Evolutionary conservation across 2,888 invertebrate genomes (phyloP).

Genomic region (Corythucha ciliata): DNA sequence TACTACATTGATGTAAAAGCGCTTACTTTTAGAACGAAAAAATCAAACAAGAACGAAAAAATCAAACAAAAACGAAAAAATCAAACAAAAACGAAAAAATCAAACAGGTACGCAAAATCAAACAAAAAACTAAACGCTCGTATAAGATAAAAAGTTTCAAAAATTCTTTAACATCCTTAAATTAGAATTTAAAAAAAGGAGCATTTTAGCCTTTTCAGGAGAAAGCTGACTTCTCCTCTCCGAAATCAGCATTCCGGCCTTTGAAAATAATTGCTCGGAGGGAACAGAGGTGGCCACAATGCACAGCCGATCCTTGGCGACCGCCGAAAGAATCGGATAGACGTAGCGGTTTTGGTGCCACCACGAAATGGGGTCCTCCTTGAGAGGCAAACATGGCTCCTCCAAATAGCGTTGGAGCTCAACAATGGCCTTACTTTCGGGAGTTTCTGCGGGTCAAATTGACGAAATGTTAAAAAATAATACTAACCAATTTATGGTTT

Average conservation of each 20-base stretch:
- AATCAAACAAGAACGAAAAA: too few relatives aligned
- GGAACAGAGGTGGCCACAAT: conserved; percentile 22
- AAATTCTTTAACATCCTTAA: too few relatives aligned
- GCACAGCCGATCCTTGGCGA: conserved; percentile 11
- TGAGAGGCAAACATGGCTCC: conserved; percentile 1
- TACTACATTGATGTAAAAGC: too few relatives aligned
- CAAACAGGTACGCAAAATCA: too few relatives aligned
- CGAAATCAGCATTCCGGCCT: conserved; percentile 18
- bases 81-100: too few relatives aligned
- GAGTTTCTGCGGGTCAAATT: too few relatives aligned
- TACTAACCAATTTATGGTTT: too few relatives aligned
- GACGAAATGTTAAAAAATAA: too few relatives aligned
- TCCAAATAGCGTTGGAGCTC: conserved; percentile 19
- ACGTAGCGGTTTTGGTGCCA: conserved; percentile 17
- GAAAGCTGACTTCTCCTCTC: conserved; percentile 13
- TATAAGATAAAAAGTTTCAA: too few relatives aligned
- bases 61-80: too few relatives aligned
- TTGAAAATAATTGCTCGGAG: conserved; percentile 22
- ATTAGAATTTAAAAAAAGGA: conserved; percentile 21
- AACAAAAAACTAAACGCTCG: too few relatives aligned
- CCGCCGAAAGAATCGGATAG: conserved; percentile 2
- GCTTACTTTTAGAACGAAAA: too few relatives aligned
- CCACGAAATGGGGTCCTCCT: conserved; percentile 16
- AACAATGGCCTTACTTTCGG: conserved; percentile 12
- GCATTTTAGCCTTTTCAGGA: conserved; percentile 12